These are phyloP conservation scores for Scrobipalpa costella DNA, from an alignment of 2,888 invertebrate genomes.

Conservation along the genomic window DNA sequence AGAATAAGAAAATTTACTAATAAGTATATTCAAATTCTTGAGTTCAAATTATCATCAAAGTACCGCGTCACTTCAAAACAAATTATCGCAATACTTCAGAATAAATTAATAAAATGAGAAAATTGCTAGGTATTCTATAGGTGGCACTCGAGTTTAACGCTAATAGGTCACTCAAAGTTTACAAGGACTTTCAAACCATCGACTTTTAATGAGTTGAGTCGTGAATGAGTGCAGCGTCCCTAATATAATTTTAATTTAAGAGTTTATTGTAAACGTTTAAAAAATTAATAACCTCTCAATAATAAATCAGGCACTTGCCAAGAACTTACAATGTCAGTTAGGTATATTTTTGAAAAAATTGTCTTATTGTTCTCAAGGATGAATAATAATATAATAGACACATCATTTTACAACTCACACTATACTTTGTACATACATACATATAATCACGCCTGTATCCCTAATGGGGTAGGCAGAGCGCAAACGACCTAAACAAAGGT, in stretches of 20 bases:
- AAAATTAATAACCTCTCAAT: too few species aligned
- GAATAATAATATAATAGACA: too few species aligned
- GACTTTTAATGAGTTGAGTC: conserved; percentile 10
- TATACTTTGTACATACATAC: too few species aligned
- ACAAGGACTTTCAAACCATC: neutral
- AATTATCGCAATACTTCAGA: neutral
- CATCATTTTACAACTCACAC: too few species aligned
- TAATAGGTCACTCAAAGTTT: neutral
- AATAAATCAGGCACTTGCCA: too few species aligned
- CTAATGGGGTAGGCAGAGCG: too few species aligned
- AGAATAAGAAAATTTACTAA: neutral
- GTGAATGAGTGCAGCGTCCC: neutral
- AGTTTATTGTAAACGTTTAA: too few species aligned
- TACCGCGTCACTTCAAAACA: neutral
- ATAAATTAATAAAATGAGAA: neutral
- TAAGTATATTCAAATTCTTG: neutral
- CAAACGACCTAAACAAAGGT: too few species aligned
- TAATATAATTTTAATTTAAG: neutral
- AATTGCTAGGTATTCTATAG: neutral
- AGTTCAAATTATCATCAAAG: neutral
- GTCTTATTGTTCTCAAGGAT: too few species aligned
- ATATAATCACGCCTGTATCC: too few species aligned
- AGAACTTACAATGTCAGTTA: too few species aligned
- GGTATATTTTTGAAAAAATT: too few species aligned
- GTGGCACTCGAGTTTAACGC: neutral